Evolutionary conservation across 1,140 invertebrate genomes (phyloP).

Genomic region (Eurosta solidaginis): DNA sequence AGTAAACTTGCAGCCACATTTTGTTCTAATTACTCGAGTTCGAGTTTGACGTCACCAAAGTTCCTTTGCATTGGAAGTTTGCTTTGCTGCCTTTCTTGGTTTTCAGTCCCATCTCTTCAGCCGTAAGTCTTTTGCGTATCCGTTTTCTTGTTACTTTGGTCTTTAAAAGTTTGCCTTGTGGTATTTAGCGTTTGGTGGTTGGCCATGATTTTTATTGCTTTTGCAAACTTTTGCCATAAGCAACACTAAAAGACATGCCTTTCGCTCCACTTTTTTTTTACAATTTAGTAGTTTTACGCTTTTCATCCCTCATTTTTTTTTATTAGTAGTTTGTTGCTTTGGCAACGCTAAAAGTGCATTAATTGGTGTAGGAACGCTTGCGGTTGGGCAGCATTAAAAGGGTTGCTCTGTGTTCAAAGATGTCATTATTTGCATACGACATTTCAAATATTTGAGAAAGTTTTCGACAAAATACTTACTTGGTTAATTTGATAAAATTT

Average conservation of each 20-base stretch:
- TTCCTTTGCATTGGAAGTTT: too few species aligned
- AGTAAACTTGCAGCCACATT: slow-evolving; percentile 19
- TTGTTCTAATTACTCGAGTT: slow-evolving; percentile 27
- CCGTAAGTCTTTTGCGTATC: not conserved
- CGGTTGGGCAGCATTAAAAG: not conserved
- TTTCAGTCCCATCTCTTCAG: not conserved
- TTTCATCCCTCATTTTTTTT: not conserved
- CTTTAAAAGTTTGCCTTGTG: slow-evolving; percentile 10
- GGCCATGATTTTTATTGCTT: slow-evolving; percentile 24
- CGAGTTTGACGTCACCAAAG: not conserved
- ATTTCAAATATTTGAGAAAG: not conserved
- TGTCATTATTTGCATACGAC: slow-evolving; percentile 15
- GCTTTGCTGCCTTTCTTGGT: not conserved
- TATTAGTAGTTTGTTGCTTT: not conserved
- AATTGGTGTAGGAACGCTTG: not conserved
- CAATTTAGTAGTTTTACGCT: slow-evolving; percentile 10
- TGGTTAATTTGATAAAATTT: not conserved
- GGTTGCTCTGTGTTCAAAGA: not conserved
- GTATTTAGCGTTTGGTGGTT: slow-evolving; percentile 19
- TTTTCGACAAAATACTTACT: not conserved
- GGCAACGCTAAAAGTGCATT: slow-evolving; percentile 11
- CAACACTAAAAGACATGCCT: slow-evolving; percentile 21
- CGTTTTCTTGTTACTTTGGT: not conserved
- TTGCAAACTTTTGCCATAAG: slow-evolving; percentile 21
- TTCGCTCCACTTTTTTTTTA: not conserved